Evolutionary conservation across 2,113 vertebrate genomes (phyloP).

Genomic region (Semnornis frantzii): DNA sequence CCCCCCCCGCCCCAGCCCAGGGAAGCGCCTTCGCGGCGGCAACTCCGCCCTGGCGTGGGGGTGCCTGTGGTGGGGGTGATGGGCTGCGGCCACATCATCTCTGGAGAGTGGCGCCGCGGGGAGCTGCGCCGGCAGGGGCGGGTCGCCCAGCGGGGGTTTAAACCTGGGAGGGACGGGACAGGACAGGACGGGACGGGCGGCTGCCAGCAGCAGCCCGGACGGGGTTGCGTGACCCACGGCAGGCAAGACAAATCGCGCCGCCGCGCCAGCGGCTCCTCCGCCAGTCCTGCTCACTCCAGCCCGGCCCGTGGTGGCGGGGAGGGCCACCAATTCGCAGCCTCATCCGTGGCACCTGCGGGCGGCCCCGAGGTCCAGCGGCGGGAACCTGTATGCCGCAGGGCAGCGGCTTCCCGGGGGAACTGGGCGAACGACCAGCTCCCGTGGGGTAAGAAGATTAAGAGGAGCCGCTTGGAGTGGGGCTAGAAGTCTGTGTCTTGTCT

Average conservation of each 20-base stretch:
- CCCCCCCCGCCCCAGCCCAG: not conserved
- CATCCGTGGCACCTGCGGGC: not conserved
- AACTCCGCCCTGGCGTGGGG: not conserved
- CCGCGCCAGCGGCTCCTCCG: not conserved
- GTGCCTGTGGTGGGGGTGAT: not conserved
- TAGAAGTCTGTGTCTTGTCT: not conserved
- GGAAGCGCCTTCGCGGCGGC: not conserved
- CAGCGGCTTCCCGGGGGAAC: not conserved
- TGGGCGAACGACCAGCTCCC: not conserved
- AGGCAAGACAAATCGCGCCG: not conserved
- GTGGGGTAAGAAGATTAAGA: not conserved
- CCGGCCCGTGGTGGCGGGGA: not conserved
- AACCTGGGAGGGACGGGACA: not conserved
- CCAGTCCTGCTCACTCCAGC: not conserved
- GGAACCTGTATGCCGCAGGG: not conserved
- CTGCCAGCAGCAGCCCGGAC: not conserved
- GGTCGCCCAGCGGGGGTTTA: constrained; percentile 35
- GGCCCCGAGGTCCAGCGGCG: not conserved
- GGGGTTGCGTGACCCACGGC: not conserved
- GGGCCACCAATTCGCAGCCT: not conserved
- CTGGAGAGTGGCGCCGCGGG: not conserved
- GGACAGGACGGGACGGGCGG: not conserved
- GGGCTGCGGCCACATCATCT: constrained; percentile 40
- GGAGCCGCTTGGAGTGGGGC: not conserved
- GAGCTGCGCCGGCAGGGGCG: constrained; percentile 3